Conservation (phyloP, 2,797 vertebrate genomes). For the Bucorvus abyssinicus region DNA sequence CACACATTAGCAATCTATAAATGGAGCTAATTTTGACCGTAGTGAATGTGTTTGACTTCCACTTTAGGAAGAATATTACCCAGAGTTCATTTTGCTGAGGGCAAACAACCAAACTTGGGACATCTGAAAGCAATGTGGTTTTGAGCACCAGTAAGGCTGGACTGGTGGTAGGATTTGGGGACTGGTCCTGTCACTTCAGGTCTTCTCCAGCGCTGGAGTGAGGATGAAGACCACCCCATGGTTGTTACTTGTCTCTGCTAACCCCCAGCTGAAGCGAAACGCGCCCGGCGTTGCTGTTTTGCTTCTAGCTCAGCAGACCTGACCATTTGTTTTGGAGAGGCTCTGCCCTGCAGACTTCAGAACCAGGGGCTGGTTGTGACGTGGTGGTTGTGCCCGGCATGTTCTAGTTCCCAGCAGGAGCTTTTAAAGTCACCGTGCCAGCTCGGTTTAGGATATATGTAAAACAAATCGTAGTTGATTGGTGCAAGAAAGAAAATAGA, state of each 20-base stretch:
- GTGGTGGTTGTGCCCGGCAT: not conserved
- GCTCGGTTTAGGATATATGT: not conserved
- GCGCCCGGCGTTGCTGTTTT: accelerated
- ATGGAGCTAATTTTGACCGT: not conserved
- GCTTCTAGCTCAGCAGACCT: not conserved
- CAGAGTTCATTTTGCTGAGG: not conserved
- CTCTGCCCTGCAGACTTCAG: not conserved
- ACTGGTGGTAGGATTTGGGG: not conserved
- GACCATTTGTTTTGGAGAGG: not conserved
- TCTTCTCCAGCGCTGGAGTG: accelerated
- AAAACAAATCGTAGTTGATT: not conserved
- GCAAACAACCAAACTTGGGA: not conserved
- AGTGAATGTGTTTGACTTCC: not conserved
- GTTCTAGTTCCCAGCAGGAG: not conserved
- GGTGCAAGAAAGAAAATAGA: constrained; percentile 19
- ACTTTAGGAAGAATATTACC: not conserved
- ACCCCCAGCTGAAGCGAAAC: not conserved
- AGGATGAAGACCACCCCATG: not conserved
- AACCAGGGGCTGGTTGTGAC: not conserved
- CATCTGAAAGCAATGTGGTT: not conserved
- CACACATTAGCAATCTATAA: not conserved
- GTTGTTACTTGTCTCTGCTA: accelerated
- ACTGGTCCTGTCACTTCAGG: not conserved
- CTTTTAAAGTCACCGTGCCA: not conserved
- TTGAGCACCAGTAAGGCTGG: not conserved